These are phyloP conservation scores for Dasysyrphus tricinctus DNA, from an alignment of 2,888 invertebrate species.

Conservation along the genomic window DNA sequence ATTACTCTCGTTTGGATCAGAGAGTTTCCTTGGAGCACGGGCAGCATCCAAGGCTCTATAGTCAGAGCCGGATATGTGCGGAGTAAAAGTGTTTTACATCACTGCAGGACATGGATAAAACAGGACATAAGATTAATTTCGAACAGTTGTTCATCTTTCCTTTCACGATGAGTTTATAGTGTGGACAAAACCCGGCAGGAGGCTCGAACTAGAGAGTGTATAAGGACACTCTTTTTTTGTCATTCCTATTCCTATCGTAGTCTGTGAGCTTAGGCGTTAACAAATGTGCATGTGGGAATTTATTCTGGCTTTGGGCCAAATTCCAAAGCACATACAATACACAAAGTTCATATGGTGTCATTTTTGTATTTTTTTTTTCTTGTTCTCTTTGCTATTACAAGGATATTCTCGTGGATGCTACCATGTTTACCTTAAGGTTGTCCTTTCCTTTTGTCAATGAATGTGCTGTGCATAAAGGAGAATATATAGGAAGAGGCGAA, in stretches of 20 bases:
- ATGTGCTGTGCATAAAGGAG: background rate
- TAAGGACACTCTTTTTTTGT: conserved; percentile 12
- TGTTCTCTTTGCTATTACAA: conserved; percentile 36
- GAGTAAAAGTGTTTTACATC: conserved; percentile 75
- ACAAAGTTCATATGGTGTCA: conserved; percentile 18
- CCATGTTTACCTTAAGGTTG: conserved; percentile 69
- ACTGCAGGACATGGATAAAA: conserved; percentile 74
- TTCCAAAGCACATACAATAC: conserved; percentile 49
- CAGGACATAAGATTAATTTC: conserved; percentile 75
- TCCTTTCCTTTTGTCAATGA: conserved; percentile 1
- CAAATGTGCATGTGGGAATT: conserved; percentile 75
- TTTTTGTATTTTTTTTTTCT: conserved; percentile 14
- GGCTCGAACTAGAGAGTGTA: background rate
- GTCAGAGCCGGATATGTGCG: conserved; percentile 41
- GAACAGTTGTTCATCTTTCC: conserved; percentile 74
- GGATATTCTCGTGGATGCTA: conserved; percentile 59
- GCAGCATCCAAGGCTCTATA: conserved; percentile 8
- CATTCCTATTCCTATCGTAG: background rate
- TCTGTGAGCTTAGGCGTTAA: conserved; percentile 70
- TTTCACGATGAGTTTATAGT: conserved; percentile 58
- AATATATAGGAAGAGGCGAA: background rate
- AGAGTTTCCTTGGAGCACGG: conserved; percentile 24
- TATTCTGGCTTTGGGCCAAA: conserved; percentile 72
- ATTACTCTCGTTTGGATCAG: conserved; percentile 25
- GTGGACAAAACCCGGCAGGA: conserved; percentile 34